Percentiles rank a stretch among this genome's conserved stretches.
phyloP scores from a whole-genome alignment of 2,888 invertebrate species.

The Leptopterna dolabrata region DNA sequence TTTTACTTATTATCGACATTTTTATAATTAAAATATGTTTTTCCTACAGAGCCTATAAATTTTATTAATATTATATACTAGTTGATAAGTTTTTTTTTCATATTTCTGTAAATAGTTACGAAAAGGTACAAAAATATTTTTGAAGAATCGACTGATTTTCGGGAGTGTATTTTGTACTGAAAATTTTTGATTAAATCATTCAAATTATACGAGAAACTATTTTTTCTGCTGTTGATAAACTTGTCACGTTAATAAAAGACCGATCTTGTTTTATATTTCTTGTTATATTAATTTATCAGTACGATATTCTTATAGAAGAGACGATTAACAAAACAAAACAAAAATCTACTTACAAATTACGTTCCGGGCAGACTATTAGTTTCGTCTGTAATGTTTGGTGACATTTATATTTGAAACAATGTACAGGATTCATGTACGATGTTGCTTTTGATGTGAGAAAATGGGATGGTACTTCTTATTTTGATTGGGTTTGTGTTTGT shows the following conservation, averaged over 20 bases:
- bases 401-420: neutral
- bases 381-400: no score
- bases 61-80: neutral
- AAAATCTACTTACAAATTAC: neutral
- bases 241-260: neutral
- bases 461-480: neutral
- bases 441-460: neutral
- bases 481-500: neutral
- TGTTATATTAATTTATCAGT: neutral
- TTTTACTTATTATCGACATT: neutral
- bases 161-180: neutral
- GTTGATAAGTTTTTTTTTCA: neutral
- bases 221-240: neutral
- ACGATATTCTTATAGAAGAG: neutral
- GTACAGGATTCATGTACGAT: neutral
- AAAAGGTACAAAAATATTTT: neutral
- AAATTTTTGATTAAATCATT: neutral
- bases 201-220: neutral
- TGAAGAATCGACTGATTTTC: neutral
- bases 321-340: no score
- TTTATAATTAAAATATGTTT: conserved; percentile 1
- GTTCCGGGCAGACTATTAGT: neutral
- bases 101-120: neutral
- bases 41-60: neutral
- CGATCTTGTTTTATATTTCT: neutral